Evolutionary conservation across 2,797 vertebrate genomes (phyloP).

Genomic region (Falco concolor): DNA sequence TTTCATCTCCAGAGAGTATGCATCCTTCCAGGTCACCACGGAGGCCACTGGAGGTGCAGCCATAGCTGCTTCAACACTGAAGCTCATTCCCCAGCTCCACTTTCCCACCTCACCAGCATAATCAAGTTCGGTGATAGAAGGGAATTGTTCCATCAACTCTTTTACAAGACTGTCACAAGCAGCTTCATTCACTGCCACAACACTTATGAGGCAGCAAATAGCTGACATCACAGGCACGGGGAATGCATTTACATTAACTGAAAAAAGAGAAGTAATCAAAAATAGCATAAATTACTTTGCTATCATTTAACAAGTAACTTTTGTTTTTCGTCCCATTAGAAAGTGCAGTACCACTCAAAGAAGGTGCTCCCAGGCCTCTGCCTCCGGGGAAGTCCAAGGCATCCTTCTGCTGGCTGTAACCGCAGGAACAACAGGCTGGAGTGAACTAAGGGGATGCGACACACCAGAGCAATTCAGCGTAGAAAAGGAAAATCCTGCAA

Average conservation of each 20-base stretch:
- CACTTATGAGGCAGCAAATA: background rate
- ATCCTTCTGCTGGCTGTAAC: background rate
- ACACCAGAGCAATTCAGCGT: background rate
- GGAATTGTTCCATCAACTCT: constrained; percentile 15
- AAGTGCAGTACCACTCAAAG: background rate
- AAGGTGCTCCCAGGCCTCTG: background rate
- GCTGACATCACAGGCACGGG: constrained; percentile 10
- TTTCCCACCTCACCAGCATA: constrained; percentile 15
- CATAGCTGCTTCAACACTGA: background rate
- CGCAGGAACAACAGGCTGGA: background rate
- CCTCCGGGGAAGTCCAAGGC: background rate
- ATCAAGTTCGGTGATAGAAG: constrained; percentile 29
- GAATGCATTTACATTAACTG: background rate
- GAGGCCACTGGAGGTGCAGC: constrained; percentile 40
- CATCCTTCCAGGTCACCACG: constrained; percentile 33
- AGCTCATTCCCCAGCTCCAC: background rate
- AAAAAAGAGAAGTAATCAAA: constrained; percentile 26
- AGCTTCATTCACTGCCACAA: background rate
- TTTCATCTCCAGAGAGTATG: constrained; percentile 50
- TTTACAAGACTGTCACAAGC: constrained; percentile 12
- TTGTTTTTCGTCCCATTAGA: background rate
- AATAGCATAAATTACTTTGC: constrained; percentile 10
- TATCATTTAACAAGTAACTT: constrained; percentile 6
- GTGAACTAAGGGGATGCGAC: background rate
- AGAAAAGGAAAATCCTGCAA: background rate